Evolutionary conservation across 1,140 invertebrate species (phyloP).

Genomic region (Aphaenogaster rudis): DNA sequence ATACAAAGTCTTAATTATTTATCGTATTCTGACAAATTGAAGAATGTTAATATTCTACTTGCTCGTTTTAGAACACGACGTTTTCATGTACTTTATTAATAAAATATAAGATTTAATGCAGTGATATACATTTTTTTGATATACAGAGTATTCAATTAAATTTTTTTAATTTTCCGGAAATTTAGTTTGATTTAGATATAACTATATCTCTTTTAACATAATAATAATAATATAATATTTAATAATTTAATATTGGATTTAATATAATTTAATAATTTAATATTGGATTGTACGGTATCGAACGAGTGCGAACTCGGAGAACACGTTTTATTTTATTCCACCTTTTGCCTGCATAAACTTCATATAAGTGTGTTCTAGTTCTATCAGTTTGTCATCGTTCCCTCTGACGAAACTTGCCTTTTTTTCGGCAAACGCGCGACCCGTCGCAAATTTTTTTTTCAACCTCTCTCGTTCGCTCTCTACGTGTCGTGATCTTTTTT

Average conservation of each 20-base stretch:
- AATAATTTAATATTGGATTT: slow-evolving; percentile 1
- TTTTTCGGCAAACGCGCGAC: slow-evolving; percentile 75
- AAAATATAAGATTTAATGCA: background rate
- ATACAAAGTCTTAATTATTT: background rate
- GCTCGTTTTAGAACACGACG: background rate
- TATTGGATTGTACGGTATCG: background rate
- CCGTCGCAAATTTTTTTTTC: slow-evolving; percentile 75
- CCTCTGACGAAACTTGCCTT: slow-evolving; percentile 34
- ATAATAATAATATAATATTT: too few relatives aligned
- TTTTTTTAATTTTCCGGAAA: background rate
- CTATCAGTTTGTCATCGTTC: slow-evolving; percentile 51
- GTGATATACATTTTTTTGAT: background rate
- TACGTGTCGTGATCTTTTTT: slow-evolving; percentile 12
- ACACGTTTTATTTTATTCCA: slow-evolving; percentile 64
- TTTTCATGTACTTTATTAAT: slow-evolving; percentile 23
- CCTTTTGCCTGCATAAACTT: slow-evolving; percentile 77
- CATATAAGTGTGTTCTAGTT: slow-evolving; percentile 60
- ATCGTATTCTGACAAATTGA: background rate
- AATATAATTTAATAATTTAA: background rate
- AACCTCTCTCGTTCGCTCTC: background rate
- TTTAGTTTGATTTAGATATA: slow-evolving; percentile 16
- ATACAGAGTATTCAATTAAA: background rate
- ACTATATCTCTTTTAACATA: too few relatives aligned
- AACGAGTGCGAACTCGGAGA: background rate
- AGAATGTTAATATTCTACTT: background rate